Base-by-base conservation (phyloP, 2,113 vertebrate species). In the Gopherus flavomarginatus region DNA sequence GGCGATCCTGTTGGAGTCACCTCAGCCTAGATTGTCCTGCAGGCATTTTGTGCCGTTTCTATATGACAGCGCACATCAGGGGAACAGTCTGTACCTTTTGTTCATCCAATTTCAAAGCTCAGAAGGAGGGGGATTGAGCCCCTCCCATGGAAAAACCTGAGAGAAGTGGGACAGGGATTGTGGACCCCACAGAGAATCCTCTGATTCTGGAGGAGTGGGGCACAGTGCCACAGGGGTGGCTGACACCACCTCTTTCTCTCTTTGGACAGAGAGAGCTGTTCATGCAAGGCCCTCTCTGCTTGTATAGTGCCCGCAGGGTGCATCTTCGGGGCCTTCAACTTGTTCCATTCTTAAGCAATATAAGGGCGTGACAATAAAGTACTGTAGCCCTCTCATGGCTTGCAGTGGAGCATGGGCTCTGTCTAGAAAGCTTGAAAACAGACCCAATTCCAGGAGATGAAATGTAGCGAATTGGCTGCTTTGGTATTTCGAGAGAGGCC, bases 211-310 rank as follows among this genome's bases (percentile, higher is more conserved):
- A 83, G 65, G 0, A 42, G 14, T 26, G 16, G 24, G 81, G 81
- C 83, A 86, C 42, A 24, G 49, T 69, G 29, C 54, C 92, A 57
- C 57, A 53, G 86, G 5, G 22, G 80, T 35, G 86, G 27, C 47
- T 52, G 14, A 54, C 5, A 13, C 31, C 22, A 7, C 11, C 24
- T 1, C 22, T 22, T 50, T 21, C 14, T 44, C 54, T 78, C 27
- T 86, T 57, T 85, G 57, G 81, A 83, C 75, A 87, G 65, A 90
- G 78, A 81, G 65, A 47, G 19, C 84, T 52, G 50, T 42, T 42
- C 88, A 81, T 69, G 65, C 79, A 42, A 96, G 96, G 95, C 95
- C 1, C 0, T 95, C 92, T 92, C 75, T 88, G 93, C 95, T 96
- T 85, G 94, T 90, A 54, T 17, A 62, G 81, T 85, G 0, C 8